phyloP scores from a whole-genome alignment of 2,888 invertebrate genomes.

The Anodontia alba region DNA sequence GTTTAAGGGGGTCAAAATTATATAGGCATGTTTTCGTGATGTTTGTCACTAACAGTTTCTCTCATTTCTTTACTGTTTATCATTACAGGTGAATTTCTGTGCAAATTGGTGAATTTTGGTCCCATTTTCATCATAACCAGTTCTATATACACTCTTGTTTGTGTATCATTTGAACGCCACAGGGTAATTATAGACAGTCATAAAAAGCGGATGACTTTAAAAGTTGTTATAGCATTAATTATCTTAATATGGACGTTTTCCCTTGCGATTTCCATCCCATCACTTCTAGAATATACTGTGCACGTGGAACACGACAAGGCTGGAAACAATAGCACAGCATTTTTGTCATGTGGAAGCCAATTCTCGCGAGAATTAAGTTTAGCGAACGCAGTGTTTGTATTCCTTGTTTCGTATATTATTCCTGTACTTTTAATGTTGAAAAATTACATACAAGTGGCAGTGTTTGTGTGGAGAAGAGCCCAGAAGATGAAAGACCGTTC shows the following conservation, averaged over 20 bases:
- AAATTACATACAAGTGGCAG: conserved; percentile 51
- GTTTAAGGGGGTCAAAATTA: too few species aligned
- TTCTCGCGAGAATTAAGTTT: background rate
- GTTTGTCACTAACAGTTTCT: too few species aligned
- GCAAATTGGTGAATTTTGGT: background rate
- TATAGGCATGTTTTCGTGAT: too few species aligned
- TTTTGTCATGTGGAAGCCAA: background rate
- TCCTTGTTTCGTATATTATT: conserved; percentile 62
- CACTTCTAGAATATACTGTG: background rate
- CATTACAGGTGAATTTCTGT: background rate
- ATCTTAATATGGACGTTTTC: background rate
- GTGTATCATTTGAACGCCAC: background rate
- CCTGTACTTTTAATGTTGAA: conserved; percentile 59
- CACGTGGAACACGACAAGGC: background rate
- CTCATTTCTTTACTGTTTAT: too few species aligned
- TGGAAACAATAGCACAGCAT: background rate
- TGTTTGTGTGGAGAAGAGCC: conserved; percentile 42
- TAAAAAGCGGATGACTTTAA: background rate
- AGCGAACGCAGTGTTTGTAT: conserved; percentile 62
- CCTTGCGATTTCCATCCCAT: background rate
- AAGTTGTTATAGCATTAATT: background rate
- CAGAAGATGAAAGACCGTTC: conserved; percentile 21
- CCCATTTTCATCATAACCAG: conserved; percentile 1
- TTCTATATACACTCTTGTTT: conserved; percentile 1
- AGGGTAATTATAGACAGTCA: background rate